These are phyloP conservation scores for Sebastes glaucus DNA, from an alignment of 2,797 vertebrate genomes.

Conservation along the genomic window DNA sequence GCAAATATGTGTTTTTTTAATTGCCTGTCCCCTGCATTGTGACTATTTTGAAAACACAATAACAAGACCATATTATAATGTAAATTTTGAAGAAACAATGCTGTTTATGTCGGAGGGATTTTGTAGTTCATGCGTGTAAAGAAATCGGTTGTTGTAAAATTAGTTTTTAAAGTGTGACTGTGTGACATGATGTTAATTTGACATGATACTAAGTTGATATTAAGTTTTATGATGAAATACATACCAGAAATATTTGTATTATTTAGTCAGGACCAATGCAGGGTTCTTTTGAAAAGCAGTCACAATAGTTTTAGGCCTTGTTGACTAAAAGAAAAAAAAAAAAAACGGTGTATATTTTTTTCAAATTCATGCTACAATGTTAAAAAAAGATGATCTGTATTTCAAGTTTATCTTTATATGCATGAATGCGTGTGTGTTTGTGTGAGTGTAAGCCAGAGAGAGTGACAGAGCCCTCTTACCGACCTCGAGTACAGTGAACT, in stretches of 20 bases:
- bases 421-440: not conserved
- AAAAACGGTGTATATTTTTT: not conserved
- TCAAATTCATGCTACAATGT: not conserved
- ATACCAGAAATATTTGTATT: not conserved
- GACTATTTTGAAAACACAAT: slow-evolving; percentile 13
- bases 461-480: slow-evolving; percentile 64
- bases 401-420: not conserved
- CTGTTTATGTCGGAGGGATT: not conserved
- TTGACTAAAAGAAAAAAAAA: not conserved
- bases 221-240: not conserved
- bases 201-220: not conserved
- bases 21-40: slow-evolving; percentile 27
- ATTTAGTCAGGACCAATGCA: not conserved
- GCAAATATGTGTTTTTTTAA: slow-evolving; percentile 60
- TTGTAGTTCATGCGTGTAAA: not conserved
- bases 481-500: slow-evolving; percentile 85
- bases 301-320: slow-evolving; percentile 4
- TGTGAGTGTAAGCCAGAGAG: slow-evolving; percentile 8
- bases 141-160: not conserved
- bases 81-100: not conserved
- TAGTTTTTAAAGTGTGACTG: not conserved
- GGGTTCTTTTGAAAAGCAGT: not conserved
- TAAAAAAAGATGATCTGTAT: not conserved
- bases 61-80: not conserved
- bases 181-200: not conserved